A percentile compares a stretch with the other conserved stretches of the same genome.
Conservation (phyloP, 2,113 vertebrate genomes). For the Perognathus longimembris region DNA sequence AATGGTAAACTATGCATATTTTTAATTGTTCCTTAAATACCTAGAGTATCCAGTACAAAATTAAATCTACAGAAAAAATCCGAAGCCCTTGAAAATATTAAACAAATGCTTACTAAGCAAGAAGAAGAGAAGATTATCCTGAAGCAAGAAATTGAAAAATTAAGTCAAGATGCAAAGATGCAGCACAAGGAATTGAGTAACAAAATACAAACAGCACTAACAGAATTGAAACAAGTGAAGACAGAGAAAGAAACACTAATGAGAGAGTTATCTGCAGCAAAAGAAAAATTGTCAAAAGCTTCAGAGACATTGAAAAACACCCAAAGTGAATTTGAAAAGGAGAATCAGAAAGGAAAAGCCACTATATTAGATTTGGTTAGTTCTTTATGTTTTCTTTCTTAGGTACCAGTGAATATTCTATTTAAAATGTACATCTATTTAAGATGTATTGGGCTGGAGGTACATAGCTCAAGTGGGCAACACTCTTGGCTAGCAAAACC, state of each 20-base stretch:
- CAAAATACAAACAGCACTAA: conserved; percentile 85
- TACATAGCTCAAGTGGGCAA: too few relatives aligned
- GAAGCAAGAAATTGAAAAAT: conserved; percentile 89
- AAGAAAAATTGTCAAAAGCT: conserved; percentile 89
- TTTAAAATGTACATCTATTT: too few relatives aligned
- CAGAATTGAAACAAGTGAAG: conserved; percentile 89
- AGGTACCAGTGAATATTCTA: conserved; percentile 20
- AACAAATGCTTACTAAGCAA: conserved; percentile 87
- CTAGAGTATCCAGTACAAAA: conserved; percentile 88
- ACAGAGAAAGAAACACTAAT: conserved; percentile 88
- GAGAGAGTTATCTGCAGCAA: conserved; percentile 90
- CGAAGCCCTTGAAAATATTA: conserved; percentile 87
- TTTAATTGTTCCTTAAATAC: conserved; percentile 54
- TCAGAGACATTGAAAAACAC: conserved; percentile 90
- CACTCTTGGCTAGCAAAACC: too few relatives aligned
- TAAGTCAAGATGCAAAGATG: conserved; percentile 87
- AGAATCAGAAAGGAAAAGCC: conserved; percentile 90
- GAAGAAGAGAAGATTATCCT: conserved; percentile 89
- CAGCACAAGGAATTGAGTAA: conserved; percentile 88
- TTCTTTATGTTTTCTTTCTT: conserved; percentile 71
- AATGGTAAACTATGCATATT: conserved; percentile 24
- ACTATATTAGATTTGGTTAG: conserved; percentile 92
- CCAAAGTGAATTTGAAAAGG: conserved; percentile 91
- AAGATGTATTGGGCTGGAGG: neutral
- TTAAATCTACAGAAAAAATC: conserved; percentile 92